Conservation (phyloP, 2,888 invertebrate genomes). For the Agrotis segetum region DNA sequence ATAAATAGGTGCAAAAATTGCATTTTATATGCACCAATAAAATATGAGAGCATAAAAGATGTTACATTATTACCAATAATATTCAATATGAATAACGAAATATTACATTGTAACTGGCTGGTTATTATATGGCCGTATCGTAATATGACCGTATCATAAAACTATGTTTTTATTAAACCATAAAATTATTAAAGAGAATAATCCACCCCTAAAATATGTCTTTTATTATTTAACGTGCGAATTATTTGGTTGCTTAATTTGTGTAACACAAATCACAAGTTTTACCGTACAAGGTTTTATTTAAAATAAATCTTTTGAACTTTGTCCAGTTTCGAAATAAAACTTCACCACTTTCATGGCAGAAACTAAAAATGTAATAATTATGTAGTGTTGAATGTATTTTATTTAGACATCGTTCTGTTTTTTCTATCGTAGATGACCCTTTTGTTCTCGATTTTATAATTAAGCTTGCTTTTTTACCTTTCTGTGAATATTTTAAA, state of each 20-base stretch:
- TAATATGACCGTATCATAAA: conserved; percentile 43
- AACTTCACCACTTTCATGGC: no score
- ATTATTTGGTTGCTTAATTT: neutral
- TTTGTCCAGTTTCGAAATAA: no score
- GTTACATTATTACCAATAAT: conserved; percentile 37
- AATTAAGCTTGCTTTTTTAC: no score
- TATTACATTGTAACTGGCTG: conserved; percentile 25
- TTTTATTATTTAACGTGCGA: conserved; percentile 22
- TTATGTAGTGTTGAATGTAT: no score
- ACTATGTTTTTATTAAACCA: conserved; percentile 26
- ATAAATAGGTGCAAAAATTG: neutral
- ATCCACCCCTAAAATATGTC: neutral
- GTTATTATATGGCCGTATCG: conserved; percentile 6
- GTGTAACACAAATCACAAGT: neutral
- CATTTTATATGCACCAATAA: conserved; percentile 17
- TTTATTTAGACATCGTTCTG: no score
- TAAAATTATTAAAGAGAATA: conserved; percentile 20
- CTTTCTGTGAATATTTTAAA: no score
- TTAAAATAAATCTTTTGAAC: no score
- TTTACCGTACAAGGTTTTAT: neutral
- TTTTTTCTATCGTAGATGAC: no score
- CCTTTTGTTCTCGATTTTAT: no score
- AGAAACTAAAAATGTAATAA: no score
- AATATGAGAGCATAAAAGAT: conserved; percentile 32
- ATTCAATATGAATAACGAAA: conserved; percentile 12